Base-by-base conservation (phyloP, 2,888 invertebrate genomes). In the Yponomeuta cagnagella region DNA sequence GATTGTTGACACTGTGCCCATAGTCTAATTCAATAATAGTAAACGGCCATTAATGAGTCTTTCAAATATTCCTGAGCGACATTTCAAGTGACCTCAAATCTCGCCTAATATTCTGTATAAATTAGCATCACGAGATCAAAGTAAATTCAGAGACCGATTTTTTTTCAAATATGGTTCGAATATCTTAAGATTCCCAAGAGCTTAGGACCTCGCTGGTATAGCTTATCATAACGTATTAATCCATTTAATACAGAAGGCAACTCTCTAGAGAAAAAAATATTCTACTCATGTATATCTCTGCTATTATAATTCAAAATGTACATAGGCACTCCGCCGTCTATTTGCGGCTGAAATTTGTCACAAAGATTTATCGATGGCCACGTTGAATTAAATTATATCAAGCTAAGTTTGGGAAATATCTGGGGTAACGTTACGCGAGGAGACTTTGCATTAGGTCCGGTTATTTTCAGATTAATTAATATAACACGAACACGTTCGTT, bases 61-160 rank as follows among this genome's bases (percentile, higher is more conserved):
- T 31, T 12, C 8, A 43, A 65, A 65, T 65, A 65, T 65, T 65
- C 9, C 65, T 30, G 65, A 31, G 31, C 65, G 65, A 65, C 65
- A 65, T 65, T 65, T 65, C 12, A 5, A 65, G 30, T n/a, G 31
- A 64, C 64, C 64, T 52, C 10, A 64, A 64, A 64, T 64, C 64
- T 64, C 31, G 23, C 64, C 30, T 31, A 65, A 65, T 65, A 33
- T 65, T 65, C 65, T 10, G 31, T 65, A 65, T 65, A 65, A 65
- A 65, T 65, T 65, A 65, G 65, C 31, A 30, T 31, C 30, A 30
- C 33, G 65, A 65, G 65, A 23, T 65, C 30, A 58, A 58, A 12
- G 52, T 8, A 15, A 58, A 58, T 5, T 15, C 12, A 58, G 15
- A 12, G 15, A 58, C 15, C 15, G 52, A 58, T 15, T 9, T 43